Conservation (phyloP, 1,140 invertebrate species). For the Drosophila rhopaloa region DNA sequence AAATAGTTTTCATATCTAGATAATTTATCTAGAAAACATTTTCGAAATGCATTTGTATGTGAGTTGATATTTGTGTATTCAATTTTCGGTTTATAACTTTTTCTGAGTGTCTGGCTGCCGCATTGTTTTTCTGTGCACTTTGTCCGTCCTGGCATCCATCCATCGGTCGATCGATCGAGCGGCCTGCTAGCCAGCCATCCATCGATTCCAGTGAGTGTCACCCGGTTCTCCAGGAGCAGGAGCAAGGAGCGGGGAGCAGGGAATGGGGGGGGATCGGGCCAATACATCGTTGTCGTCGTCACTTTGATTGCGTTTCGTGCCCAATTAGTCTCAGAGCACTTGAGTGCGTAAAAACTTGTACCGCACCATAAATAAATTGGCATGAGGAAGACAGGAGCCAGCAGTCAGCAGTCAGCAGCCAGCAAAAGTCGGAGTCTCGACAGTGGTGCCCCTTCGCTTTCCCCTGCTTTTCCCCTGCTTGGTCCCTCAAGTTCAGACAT, state of each 20-base stretch:
- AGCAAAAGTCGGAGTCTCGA: conserved; percentile 19
- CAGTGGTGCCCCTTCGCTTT: not conserved
- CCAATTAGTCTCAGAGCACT: conserved; percentile 84
- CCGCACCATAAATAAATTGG: conserved; percentile 84
- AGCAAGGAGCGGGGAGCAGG: not conserved
- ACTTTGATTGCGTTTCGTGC: conserved; percentile 83
- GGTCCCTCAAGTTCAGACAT: conserved; percentile 12
- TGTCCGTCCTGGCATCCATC: conserved; percentile 24
- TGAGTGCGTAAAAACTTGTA: conserved; percentile 84
- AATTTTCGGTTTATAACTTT: conserved; percentile 1
- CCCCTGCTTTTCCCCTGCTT: not conserved
- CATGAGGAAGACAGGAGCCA: conserved; percentile 74
- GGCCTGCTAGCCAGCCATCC: conserved; percentile 12
- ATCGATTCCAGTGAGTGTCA: conserved; percentile 46
- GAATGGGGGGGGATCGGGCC: conserved; percentile 4
- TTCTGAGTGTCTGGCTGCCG: conserved; percentile 10
- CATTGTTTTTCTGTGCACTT: conserved; percentile 24
- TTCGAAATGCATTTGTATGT: no score
- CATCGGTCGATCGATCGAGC: conserved; percentile 29
- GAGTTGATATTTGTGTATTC: no score
- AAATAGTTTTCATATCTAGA: no score
- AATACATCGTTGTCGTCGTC: conserved; percentile 73
- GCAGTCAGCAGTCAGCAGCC: conserved; percentile 33
- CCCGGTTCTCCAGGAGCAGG: conserved; percentile 28
- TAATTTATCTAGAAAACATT: no score